A percentile compares a stretch with the other conserved stretches of the same genome.
Evolutionary conservation across 2,888 invertebrate genomes (phyloP).

Genomic region (Corythucha ciliata): DNA sequence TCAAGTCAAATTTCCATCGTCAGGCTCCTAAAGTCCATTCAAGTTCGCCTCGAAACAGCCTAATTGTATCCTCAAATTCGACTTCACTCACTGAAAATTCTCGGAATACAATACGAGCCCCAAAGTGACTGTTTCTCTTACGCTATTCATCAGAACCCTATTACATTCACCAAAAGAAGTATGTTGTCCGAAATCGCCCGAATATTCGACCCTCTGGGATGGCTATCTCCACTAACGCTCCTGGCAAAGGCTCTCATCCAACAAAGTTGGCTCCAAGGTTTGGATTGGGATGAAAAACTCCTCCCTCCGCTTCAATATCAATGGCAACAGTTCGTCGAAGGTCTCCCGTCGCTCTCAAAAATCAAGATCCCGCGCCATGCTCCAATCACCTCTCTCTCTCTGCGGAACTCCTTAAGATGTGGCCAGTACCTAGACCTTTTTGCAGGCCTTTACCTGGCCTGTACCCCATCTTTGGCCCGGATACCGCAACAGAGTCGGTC

Average conservation of each 20-base stretch:
- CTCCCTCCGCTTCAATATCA: background rate
- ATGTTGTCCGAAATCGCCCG: background rate
- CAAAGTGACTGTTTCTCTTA: background rate
- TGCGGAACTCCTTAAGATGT: no score
- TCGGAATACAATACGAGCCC: slow-evolving; percentile 1
- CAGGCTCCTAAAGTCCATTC: no score
- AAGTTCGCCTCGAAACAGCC: no score
- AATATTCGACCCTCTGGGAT: slow-evolving; percentile 7
- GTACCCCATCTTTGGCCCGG: no score
- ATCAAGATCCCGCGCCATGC: slow-evolving; percentile 2
- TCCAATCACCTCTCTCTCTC: no score
- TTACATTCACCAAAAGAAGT: background rate
- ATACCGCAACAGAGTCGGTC: no score
- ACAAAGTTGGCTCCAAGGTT: background rate
- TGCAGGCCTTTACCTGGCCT: no score
- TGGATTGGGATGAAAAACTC: slow-evolving; percentile 2
- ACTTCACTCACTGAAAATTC: no score
- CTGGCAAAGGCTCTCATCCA: slow-evolving; percentile 4
- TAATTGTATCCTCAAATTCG: no score
- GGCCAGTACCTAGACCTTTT: no score
- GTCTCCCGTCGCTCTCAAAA: background rate
- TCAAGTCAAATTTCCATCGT: no score
- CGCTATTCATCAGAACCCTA: background rate
- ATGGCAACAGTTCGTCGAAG: background rate
- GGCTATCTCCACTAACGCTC: background rate